Conservation (phyloP, 1,140 invertebrate species). For the Tetragnatha versicolor region DNA sequence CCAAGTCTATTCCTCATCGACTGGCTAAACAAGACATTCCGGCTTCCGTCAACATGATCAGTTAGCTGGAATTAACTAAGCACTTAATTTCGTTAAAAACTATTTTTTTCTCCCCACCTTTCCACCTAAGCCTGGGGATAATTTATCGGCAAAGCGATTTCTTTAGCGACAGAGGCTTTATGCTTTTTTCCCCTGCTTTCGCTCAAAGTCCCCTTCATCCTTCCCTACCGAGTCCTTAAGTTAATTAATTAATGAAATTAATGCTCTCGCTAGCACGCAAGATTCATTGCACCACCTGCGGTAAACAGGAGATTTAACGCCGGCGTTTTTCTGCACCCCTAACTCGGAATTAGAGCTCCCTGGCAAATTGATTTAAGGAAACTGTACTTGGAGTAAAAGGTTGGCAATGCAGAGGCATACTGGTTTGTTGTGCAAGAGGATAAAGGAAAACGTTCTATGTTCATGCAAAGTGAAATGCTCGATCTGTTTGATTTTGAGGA, state of each 20-base stretch:
- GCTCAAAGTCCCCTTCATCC: too few species aligned
- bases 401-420: too few species aligned
- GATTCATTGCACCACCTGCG: slow-evolving; percentile 50
- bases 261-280: slow-evolving; percentile 28
- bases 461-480: too few species aligned
- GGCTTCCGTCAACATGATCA: slow-evolving; percentile 19
- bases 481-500: too few species aligned
- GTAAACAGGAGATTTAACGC: slow-evolving; percentile 43
- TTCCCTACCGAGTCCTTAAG: slow-evolving; percentile 32
- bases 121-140: slow-evolving; percentile 20
- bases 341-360: background rate
- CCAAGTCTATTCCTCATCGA: too few species aligned
- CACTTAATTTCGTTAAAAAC: slow-evolving; percentile 47
- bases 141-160: slow-evolving; percentile 48
- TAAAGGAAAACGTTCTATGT: too few species aligned
- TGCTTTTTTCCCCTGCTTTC: slow-evolving; percentile 2
- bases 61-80: slow-evolving; percentile 29
- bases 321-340: background rate
- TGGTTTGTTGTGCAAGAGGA: too few species aligned
- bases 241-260: slow-evolving; percentile 53
- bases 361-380: slow-evolving; percentile 23
- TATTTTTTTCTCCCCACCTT: slow-evolving; percentile 9
- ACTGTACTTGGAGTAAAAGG: too few species aligned
- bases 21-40: slow-evolving; percentile 28
- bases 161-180: slow-evolving; percentile 30